These are phyloP conservation scores for Eubasilissa splendida DNA, from an alignment of 2,888 invertebrate genomes.

Conservation along the genomic window DNA sequence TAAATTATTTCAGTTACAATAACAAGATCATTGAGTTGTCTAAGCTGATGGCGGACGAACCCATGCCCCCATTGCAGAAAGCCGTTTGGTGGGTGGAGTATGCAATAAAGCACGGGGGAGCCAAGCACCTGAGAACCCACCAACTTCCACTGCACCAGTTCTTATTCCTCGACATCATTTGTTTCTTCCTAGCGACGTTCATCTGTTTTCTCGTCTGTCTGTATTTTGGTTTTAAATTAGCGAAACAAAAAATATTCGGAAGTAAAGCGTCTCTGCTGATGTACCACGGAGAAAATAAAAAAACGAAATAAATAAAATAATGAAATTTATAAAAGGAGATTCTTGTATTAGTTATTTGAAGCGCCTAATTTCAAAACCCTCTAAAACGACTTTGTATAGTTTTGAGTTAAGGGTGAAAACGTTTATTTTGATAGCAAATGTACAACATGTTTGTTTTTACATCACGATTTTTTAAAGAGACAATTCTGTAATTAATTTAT, in stretches of 20 bases:
- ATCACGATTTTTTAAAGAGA: too few relatives aligned
- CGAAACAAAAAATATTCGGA: conserved; percentile 16
- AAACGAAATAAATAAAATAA: too few relatives aligned
- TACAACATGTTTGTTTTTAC: too few relatives aligned
- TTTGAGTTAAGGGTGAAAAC: too few relatives aligned
- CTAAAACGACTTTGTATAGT: too few relatives aligned
- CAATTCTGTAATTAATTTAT: too few relatives aligned
- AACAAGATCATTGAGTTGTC: conserved; percentile 59
- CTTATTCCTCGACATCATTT: conserved; percentile 40
- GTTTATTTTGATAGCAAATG: too few relatives aligned
- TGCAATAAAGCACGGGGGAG: conserved; percentile 68
- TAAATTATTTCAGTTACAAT: conserved; percentile 59
- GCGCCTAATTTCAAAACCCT: too few relatives aligned
- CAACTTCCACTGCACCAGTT: conserved; percentile 54
- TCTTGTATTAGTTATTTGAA: too few relatives aligned
- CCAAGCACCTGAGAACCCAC: conserved; percentile 66
- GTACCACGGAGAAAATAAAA: not conserved
- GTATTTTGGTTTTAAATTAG: not conserved
- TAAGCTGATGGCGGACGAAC: conserved; percentile 64
- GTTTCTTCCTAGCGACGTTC: conserved; percentile 51
- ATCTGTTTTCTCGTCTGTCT: conserved; percentile 48
- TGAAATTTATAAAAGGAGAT: too few relatives aligned
- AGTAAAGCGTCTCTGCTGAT: not conserved
- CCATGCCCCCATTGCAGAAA: conserved; percentile 64
- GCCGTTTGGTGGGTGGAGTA: conserved; percentile 74